A percentile compares a stretch with the other conserved stretches of the same genome.
Evolutionary conservation across 2,113 vertebrate species (phyloP).

Genomic region (Sceloporus undulatus): DNA sequence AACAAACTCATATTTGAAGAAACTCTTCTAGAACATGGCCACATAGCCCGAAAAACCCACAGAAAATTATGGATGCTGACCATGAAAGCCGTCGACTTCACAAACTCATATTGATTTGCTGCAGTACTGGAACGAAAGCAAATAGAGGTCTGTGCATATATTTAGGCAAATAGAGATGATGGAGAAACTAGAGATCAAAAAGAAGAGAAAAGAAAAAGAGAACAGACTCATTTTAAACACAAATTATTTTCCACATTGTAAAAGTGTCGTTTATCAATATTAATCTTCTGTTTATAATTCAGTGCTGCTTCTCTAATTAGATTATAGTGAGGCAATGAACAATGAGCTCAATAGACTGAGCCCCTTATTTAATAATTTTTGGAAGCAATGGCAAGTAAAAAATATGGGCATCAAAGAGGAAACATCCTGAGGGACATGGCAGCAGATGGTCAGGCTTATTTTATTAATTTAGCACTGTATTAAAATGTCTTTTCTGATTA

Average conservation of each 20-base stretch:
- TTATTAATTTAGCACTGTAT: slow-evolving; percentile 69
- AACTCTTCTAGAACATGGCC: too few relatives aligned
- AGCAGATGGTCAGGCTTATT: slow-evolving; percentile 70
- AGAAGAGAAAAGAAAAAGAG: background rate
- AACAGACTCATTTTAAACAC: background rate
- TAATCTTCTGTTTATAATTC: slow-evolving; percentile 57
- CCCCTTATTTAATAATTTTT: slow-evolving; percentile 51
- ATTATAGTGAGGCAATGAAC: background rate
- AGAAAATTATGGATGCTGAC: too few relatives aligned
- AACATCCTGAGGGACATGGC: slow-evolving; percentile 56
- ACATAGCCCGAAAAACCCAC: too few relatives aligned
- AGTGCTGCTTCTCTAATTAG: slow-evolving; percentile 60
- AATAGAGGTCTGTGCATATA: background rate
- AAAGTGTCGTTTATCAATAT: slow-evolving; percentile 57
- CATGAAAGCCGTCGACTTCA: too few relatives aligned
- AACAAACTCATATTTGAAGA: background rate
- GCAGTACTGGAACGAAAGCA: background rate
- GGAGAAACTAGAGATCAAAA: background rate
- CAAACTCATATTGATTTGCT: background rate
- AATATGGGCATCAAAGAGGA: slow-evolving; percentile 30
- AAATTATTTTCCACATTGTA: slow-evolving; percentile 15
- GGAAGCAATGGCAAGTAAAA: slow-evolving; percentile 55
- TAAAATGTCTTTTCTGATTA: slow-evolving; percentile 33
- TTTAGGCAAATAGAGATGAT: background rate
- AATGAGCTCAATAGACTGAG: background rate